Evolutionary conservation across 2,888 invertebrate species (phyloP).

Genomic region (Drosophila longiperda): DNA sequence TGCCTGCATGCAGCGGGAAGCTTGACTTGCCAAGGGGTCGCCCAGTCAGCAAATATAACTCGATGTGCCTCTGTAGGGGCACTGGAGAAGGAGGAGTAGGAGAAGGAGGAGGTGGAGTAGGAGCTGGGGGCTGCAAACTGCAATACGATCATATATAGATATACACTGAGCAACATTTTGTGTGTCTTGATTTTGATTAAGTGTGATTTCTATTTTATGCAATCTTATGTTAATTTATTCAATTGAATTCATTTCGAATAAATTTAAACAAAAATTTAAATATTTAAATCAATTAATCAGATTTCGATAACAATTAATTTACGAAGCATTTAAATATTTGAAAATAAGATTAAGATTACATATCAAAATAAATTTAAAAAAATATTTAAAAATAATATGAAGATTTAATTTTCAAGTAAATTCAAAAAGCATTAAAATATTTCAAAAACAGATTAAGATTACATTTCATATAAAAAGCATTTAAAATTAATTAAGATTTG

Average conservation of each 20-base stretch:
- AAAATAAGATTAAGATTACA: neutral
- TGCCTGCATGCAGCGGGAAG: constrained; percentile 22
- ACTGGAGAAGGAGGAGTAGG: neutral
- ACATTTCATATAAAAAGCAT: too few species aligned
- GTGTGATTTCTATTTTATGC: neutral
- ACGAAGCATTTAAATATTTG: neutral
- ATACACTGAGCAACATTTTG: constrained; percentile 6
- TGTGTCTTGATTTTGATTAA: neutral
- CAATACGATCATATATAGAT: constrained; percentile 38
- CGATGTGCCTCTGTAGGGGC: neutral
- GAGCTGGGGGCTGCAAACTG: constrained; percentile 31
- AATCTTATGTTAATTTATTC: neutral
- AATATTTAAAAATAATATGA: too few species aligned
- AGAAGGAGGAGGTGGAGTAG: neutral
- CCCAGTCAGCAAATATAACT: constrained; percentile 27
- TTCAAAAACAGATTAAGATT: too few species aligned
- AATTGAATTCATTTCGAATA: neutral
- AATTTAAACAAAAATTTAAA: neutral
- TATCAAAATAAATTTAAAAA: neutral
- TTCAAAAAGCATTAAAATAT: too few species aligned
- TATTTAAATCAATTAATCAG: neutral
- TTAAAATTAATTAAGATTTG: too few species aligned
- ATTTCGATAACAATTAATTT: too few species aligned
- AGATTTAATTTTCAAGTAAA: too few species aligned
- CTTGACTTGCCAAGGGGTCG: constrained; percentile 30